Evolutionary conservation across 1,140 invertebrate genomes (phyloP).

Genomic region (Drosophila jambulina): DNA sequence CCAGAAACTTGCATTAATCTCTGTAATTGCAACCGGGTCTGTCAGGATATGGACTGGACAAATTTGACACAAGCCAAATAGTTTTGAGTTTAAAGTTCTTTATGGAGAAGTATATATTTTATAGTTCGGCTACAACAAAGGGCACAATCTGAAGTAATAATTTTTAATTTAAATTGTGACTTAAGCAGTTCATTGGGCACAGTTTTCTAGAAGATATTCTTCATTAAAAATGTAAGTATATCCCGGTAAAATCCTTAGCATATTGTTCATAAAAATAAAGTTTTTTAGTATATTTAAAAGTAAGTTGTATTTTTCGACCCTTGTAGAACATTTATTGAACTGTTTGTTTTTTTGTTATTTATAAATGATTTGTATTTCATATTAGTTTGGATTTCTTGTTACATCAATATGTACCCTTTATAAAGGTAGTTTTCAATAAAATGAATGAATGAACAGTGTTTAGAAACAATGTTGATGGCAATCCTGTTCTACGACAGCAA

Average conservation of each 20-base stretch:
- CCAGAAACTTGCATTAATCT: slow-evolving; percentile 9
- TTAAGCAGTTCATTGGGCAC: background rate
- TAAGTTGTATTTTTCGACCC: no score
- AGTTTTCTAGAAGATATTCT: background rate
- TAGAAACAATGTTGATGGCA: slow-evolving; percentile 4
- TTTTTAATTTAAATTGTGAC: background rate
- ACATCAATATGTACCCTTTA: background rate
- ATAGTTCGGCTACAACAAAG: background rate
- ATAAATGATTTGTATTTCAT: no score
- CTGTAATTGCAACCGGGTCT: background rate
- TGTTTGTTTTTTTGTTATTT: no score
- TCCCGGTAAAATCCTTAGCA: background rate
- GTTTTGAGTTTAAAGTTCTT: background rate
- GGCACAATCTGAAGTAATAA: background rate
- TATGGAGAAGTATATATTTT: background rate
- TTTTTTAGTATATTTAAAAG: no score
- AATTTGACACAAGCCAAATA: background rate
- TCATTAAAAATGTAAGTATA: background rate
- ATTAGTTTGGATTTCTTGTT: no score
- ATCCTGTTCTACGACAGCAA: slow-evolving; percentile 5
- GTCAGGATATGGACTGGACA: background rate
- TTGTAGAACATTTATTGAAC: no score
- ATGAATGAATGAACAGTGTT: background rate
- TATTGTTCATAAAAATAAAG: background rate
- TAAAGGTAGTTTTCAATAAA: background rate